A percentile compares a stretch with the other conserved stretches of the same genome.
phyloP scores from a whole-genome alignment of 2,113 vertebrate genomes.

The Columbina picui region DNA sequence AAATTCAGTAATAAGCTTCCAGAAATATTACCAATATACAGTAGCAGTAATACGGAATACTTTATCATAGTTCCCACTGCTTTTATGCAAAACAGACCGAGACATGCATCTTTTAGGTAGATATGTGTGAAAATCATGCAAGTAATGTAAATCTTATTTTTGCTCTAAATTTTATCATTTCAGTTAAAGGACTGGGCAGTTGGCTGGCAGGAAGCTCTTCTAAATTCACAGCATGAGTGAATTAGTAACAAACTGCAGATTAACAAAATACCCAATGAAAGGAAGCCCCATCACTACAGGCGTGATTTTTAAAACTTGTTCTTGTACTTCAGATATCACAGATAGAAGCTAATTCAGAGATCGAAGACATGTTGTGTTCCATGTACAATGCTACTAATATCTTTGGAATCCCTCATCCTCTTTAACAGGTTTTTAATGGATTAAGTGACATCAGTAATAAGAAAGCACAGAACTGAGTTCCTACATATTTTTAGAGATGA shows the following conservation, averaged over 20 bases:
- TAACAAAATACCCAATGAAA: background rate
- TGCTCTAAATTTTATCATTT: background rate
- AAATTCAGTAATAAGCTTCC: background rate
- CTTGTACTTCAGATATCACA: background rate
- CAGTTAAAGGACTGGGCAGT: background rate
- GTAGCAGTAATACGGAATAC: background rate
- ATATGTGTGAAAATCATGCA: background rate
- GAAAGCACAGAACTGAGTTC: background rate
- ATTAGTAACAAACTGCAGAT: background rate
- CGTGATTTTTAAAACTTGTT: background rate
- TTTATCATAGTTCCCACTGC: background rate
- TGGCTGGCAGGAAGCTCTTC: background rate
- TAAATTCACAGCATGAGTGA: background rate
- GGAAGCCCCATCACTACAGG: background rate
- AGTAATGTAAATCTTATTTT: background rate
- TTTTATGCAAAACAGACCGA: background rate
- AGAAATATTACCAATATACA: background rate
- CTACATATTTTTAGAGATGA: background rate
- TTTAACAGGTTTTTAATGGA: background rate
- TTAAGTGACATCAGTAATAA: background rate
- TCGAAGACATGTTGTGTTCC: background rate
- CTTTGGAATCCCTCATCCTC: background rate
- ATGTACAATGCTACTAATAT: background rate
- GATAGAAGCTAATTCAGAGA: background rate
- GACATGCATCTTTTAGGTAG: background rate